A percentile compares a stretch with the other conserved stretches of the same genome.
Evolutionary conservation across 2,113 vertebrate species (phyloP).

Genomic region (Orcinus orca): DNA sequence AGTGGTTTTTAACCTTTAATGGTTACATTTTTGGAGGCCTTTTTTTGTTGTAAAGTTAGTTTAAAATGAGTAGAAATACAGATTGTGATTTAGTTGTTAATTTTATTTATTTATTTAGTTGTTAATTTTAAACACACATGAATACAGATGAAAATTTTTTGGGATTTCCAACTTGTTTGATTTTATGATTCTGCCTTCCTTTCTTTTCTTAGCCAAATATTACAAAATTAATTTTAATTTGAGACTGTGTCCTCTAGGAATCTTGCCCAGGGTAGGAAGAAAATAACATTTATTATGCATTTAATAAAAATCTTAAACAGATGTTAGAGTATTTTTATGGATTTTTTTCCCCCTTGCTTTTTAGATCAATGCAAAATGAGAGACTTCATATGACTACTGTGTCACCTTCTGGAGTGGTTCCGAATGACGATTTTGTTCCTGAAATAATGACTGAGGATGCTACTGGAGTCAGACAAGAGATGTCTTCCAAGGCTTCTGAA

Average conservation of each 20-base stretch:
- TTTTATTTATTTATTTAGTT: background rate
- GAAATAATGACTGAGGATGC: constrained; percentile 75
- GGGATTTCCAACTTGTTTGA: background rate
- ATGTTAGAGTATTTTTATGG: constrained; percentile 49
- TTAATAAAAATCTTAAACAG: background rate
- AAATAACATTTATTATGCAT: background rate
- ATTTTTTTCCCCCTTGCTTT: background rate
- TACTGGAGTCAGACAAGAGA: constrained; percentile 71
- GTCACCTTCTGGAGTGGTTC: constrained; percentile 77
- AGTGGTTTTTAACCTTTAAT: background rate
- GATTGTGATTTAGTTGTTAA: background rate
- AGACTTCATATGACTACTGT: constrained; percentile 77
- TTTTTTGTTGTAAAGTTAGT: background rate
- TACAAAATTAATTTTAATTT: constrained; percentile 24
- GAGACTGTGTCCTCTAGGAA: background rate
- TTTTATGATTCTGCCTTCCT: background rate
- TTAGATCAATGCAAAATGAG: constrained; percentile 89
- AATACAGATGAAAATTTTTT: background rate
- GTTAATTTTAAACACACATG: background rate
- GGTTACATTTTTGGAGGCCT: background rate
- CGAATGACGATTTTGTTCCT: constrained; percentile 74
- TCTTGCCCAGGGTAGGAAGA: background rate
- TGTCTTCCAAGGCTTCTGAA: constrained; percentile 75
- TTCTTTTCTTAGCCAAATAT: background rate
- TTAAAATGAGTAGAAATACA: background rate